Percentiles rank a stretch among this genome's conserved stretches.
Evolutionary conservation across 35 echinoderm and acorn worm species (phyloP).

Genomic region (Eucidaris tribuloides): DNA sequence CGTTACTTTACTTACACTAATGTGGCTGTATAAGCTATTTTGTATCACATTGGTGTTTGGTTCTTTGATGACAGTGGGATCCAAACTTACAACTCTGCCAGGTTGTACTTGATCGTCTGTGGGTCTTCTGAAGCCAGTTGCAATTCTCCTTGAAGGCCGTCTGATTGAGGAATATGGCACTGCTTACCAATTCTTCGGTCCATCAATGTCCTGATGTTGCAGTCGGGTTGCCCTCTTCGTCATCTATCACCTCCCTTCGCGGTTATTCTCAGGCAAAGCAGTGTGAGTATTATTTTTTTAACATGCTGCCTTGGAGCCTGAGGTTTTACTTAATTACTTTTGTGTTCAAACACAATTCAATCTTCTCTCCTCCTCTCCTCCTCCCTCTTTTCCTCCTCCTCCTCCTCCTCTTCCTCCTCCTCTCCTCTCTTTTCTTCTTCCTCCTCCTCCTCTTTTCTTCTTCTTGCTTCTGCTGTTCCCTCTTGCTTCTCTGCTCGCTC

Average conservation of each 20-base stretch:
- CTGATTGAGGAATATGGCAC: constrained; percentile 55
- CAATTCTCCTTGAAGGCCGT: constrained; percentile 38
- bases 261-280: constrained; percentile 13
- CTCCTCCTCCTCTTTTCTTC: no score
- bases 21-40: no score
- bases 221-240: constrained; percentile 52
- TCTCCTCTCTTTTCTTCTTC: no score
- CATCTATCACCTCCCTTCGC: constrained; percentile 42
- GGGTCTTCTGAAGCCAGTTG: constrained; percentile 68
- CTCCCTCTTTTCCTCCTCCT: no score
- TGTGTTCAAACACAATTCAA: no score
- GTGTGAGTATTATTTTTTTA: background rate
- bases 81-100: constrained; percentile 88
- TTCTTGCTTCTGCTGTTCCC: no score
- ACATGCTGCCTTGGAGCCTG: background rate
- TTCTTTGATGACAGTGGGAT: constrained; percentile 63
- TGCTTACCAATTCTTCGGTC: constrained; percentile 45
- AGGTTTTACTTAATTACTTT: background rate
- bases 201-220: constrained; percentile 76
- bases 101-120: constrained; percentile 62
- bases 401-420: no score
- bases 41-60: no score
- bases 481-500: no score
- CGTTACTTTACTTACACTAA: no score
- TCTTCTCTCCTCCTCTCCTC: no score